Percentiles rank a stretch among this genome's conserved stretches.
Conservation (phyloP, 2,888 invertebrate species). For the Bombylius major region DNA sequence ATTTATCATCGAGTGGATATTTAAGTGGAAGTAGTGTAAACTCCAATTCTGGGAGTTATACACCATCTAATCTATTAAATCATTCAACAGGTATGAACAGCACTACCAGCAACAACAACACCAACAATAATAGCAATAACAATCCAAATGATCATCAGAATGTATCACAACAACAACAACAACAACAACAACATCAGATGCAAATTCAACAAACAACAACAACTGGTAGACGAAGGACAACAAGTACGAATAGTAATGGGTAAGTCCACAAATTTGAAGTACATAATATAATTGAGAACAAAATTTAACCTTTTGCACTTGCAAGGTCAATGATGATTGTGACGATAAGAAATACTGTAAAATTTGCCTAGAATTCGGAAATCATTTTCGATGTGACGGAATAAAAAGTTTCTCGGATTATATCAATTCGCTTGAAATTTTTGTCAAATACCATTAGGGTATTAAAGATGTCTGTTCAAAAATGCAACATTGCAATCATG, state of each 20-base stretch:
- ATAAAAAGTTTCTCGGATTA: no score
- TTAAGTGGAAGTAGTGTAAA: slow-evolving; percentile 20
- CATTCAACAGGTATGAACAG: background rate
- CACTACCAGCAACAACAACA: background rate
- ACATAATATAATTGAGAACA: no score
- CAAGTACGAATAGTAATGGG: slow-evolving; percentile 37
- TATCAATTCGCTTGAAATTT: no score
- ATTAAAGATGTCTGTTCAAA: no score
- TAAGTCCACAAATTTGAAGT: slow-evolving; percentile 17
- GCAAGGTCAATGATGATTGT: no score
- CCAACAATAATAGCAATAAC: background rate
- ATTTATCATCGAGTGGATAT: slow-evolving; percentile 24
- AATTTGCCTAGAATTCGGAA: no score
- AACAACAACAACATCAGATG: no score
- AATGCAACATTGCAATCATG: no score
- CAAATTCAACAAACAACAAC: background rate
- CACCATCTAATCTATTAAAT: slow-evolving; percentile 3
- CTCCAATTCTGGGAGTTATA: slow-evolving; percentile 14
- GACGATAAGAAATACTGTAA: no score
- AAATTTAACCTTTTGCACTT: no score
- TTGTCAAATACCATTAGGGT: no score
- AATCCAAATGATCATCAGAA: background rate
- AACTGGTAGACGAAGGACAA: slow-evolving; percentile 31
- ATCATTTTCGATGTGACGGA: no score
- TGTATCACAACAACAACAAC: background rate